phyloP scores from a whole-genome alignment of 2,797 vertebrate species.

The Monodelphis domestica region DNA sequence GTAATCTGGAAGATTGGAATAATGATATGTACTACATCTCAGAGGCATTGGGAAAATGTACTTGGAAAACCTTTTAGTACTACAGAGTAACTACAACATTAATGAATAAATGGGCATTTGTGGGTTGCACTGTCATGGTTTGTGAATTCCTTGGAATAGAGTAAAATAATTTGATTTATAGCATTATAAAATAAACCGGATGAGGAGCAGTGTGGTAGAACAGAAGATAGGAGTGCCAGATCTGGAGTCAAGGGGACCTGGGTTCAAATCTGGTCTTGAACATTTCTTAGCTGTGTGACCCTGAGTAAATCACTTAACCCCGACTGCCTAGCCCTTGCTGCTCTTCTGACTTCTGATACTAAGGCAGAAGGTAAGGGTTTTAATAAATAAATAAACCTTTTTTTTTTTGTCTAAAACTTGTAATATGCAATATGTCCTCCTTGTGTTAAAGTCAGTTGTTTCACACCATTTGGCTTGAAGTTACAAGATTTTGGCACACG shows the following conservation, averaged over 20 bases:
- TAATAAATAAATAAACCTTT: not conserved
- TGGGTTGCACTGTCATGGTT: not conserved
- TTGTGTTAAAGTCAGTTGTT: not conserved
- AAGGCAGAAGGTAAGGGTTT: no score
- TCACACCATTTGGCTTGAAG: not conserved
- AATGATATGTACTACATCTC: not conserved
- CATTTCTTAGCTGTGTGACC: no score
- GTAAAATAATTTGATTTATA: not conserved
- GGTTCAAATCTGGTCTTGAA: no score
- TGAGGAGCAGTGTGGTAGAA: no score
- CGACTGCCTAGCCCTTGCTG: no score
- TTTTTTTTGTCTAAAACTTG: not conserved
- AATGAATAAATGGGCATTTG: not conserved
- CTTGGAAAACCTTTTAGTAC: not conserved
- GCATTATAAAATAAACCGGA: not conserved
- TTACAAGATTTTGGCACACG: not conserved
- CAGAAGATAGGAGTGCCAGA: no score
- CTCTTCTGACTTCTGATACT: no score
- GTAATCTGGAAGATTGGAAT: not conserved
- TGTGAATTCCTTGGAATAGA: not conserved
- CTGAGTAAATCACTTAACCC: no score
- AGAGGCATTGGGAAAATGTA: not conserved
- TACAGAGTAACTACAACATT: not conserved
- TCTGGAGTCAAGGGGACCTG: no score
- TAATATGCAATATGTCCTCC: not conserved